phyloP scores from a whole-genome alignment of 1,140 invertebrate species.

The Bombus picipes region DNA sequence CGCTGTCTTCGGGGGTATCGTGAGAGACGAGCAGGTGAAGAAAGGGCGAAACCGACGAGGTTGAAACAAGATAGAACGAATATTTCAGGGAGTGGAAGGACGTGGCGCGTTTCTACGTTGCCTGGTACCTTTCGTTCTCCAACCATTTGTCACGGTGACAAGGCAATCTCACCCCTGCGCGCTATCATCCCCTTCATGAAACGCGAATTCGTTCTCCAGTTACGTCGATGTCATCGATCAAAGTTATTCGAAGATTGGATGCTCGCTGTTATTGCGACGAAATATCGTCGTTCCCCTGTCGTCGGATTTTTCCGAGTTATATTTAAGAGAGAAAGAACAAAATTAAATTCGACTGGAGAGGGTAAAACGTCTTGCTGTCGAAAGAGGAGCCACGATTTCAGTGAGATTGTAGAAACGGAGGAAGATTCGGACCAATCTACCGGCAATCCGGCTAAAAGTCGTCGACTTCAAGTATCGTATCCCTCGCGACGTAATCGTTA shows the following conservation, averaged over 20 bases:
- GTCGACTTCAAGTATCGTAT: slow-evolving; percentile 44
- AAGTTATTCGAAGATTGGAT: slow-evolving; percentile 57
- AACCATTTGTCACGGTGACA: slow-evolving; percentile 81
- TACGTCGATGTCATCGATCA: slow-evolving; percentile 64
- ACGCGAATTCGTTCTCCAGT: slow-evolving; percentile 64
- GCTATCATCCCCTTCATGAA: slow-evolving; percentile 46
- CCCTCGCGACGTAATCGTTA: slow-evolving; percentile 52
- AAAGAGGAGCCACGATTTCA: slow-evolving; percentile 23
- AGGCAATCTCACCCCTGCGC: slow-evolving; percentile 73
- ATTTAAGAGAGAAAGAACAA: not conserved
- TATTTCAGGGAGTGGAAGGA: slow-evolving; percentile 47
- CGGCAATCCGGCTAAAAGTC: slow-evolving; percentile 50
- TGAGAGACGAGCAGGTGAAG: slow-evolving; percentile 77
- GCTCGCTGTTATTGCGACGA: slow-evolving; percentile 9
- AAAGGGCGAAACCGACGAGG: slow-evolving; percentile 42
- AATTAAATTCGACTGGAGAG: not conserved
- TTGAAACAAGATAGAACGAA: slow-evolving; percentile 26
- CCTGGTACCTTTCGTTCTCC: slow-evolving; percentile 73
- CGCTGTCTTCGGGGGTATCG: slow-evolving; percentile 65
- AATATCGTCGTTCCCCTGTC: not conserved
- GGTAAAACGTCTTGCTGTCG: no score
- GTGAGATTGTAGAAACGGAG: slow-evolving; percentile 27
- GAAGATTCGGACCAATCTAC: slow-evolving; percentile 40
- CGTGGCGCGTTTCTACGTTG: slow-evolving; percentile 48
- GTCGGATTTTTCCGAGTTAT: not conserved